phyloP scores from a whole-genome alignment of 2,888 invertebrate species.

The Macrophya annulata region DNA sequence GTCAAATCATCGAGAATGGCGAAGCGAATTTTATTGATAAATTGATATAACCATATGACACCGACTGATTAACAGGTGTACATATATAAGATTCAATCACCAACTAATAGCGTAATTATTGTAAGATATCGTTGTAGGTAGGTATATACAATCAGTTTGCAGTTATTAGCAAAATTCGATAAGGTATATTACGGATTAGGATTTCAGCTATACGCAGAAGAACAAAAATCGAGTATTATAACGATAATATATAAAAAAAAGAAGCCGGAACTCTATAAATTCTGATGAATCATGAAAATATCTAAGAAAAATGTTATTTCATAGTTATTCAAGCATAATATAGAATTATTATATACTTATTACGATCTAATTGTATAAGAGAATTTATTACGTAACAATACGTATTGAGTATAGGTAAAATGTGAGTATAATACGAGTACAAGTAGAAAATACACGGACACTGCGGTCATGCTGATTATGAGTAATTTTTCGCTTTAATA shows the following conservation, averaged over 20 bases:
- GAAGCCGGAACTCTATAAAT: not conserved
- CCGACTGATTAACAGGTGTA: not conserved
- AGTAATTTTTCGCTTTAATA: slow-evolving; percentile 26
- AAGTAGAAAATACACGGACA: not conserved
- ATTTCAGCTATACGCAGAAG: not conserved
- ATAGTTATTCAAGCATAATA: not conserved
- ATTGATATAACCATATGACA: not conserved
- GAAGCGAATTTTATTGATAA: not conserved
- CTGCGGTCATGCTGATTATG: not conserved
- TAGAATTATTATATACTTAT: not conserved
- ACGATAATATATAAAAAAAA: not conserved
- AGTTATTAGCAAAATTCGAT: not conserved
- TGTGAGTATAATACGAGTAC: not conserved
- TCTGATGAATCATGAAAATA: not conserved
- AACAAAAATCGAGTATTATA: not conserved
- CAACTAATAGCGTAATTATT: not conserved
- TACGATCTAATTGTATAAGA: not conserved
- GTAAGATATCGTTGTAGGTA: not conserved
- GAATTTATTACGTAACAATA: not conserved
- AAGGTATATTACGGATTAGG: not conserved
- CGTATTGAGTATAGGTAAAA: not conserved
- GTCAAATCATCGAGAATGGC: not conserved
- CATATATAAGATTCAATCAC: not conserved
- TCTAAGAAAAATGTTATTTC: not conserved
- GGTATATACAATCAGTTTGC: too few species aligned